Evolutionary conservation across 1,140 invertebrate genomes (phyloP).

Genomic region (Glossosoma conforme): DNA sequence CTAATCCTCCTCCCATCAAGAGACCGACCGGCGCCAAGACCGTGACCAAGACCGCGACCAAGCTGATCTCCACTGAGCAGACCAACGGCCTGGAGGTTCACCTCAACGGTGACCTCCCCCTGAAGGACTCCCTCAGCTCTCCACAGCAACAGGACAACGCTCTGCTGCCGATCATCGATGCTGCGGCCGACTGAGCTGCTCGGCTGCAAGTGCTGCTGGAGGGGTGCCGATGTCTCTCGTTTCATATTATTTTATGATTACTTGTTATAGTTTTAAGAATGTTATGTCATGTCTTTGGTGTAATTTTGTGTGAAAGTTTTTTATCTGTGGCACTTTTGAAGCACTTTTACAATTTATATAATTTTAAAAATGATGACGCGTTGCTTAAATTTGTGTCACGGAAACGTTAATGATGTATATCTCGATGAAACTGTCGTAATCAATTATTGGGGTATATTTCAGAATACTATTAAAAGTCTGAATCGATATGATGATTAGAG

Average conservation of each 20-base stretch:
- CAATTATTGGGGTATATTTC: too few relatives aligned
- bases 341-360: conserved; percentile 18
- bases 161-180: conserved; percentile 45
- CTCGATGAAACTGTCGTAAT: too few relatives aligned
- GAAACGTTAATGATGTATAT: too few relatives aligned
- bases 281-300: conserved; percentile 27
- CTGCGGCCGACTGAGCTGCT: conserved; percentile 26
- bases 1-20: conserved; percentile 34
- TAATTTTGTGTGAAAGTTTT: conserved; percentile 29
- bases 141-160: conserved; percentile 41
- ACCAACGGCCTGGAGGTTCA: conserved; percentile 34
- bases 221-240: too few relatives aligned
- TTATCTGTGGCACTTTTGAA: conserved; percentile 22
- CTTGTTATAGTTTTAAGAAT: conserved; percentile 31
- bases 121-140: conserved; percentile 34
- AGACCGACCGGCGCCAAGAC: conserved; percentile 33
- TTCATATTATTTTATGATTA: conserved; percentile 27
- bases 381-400: background rate
- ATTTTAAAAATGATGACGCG: conserved; percentile 2
- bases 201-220: too few relatives aligned
- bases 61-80: conserved; percentile 18
- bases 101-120: conserved; percentile 36
- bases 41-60: conserved; percentile 38
- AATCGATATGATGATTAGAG: conserved; percentile 24
- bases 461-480: conserved; percentile 27